These are phyloP conservation scores for Labeo rohita DNA, from an alignment of 2,113 vertebrate species.

Conservation along the genomic window DNA sequence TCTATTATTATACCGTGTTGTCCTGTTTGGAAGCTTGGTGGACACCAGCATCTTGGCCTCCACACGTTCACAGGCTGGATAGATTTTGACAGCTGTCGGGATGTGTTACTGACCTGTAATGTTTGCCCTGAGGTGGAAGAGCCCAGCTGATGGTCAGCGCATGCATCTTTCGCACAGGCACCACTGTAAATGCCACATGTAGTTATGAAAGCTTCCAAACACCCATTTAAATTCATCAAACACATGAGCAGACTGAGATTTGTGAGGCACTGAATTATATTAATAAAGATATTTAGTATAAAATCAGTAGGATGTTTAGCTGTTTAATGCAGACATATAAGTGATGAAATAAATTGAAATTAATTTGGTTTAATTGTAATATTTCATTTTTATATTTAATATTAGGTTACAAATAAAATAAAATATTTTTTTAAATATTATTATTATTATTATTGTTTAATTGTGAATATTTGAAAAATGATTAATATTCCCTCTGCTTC, in stretches of 20 bases:
- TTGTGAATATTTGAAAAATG: neutral
- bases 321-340: neutral
- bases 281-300: neutral
- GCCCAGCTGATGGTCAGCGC: slow-evolving; percentile 94
- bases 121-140: slow-evolving; percentile 87
- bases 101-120: slow-evolving; percentile 85
- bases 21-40: neutral
- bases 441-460: neutral
- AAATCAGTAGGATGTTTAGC: neutral
- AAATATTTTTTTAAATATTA: neutral
- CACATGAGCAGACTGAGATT: neutral
- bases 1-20: neutral
- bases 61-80: neutral
- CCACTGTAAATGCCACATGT: slow-evolving; percentile 78
- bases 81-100: neutral
- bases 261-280: neutral
- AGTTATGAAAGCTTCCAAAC: slow-evolving; percentile 27
- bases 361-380: neutral
- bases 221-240: neutral
- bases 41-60: neutral
- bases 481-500: neutral
- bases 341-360: neutral
- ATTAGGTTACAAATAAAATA: neutral
- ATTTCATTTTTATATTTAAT: neutral
- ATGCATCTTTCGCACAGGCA: slow-evolving; percentile 94